Percentiles rank a stretch among this genome's conserved stretches.
Conservation (phyloP, 2,888 invertebrate species). For the Parnassius orleans region DNA sequence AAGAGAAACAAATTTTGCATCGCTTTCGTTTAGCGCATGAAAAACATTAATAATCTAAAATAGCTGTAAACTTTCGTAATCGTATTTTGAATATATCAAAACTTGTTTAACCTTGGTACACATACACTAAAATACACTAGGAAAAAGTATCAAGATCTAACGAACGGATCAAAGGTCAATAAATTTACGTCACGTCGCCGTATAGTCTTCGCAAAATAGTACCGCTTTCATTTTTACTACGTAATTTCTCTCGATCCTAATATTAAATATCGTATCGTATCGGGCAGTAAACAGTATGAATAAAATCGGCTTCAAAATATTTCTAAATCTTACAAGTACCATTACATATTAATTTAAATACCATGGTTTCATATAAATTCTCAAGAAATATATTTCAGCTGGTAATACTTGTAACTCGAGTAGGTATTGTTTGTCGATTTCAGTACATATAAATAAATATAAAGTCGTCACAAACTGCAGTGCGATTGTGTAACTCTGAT, state of each 20-base stretch:
- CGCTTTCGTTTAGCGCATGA: constrained; percentile 27
- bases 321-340: constrained; percentile 9
- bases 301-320: constrained; percentile 9
- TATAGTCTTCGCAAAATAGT: constrained; percentile 30
- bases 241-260: not conserved
- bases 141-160: constrained; percentile 53
- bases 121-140: constrained; percentile 64
- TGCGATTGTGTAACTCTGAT: no score
- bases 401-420: not conserved
- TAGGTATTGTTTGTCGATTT: not conserved
- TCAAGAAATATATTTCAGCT: not conserved
- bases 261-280: not conserved
- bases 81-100: not conserved
- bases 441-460: constrained; percentile 6
- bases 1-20: not conserved
- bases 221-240: constrained; percentile 21
- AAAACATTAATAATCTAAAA: constrained; percentile 20
- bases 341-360: not conserved
- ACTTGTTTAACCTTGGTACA: constrained; percentile 57
- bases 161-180: constrained; percentile 58
- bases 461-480: not conserved
- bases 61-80: constrained; percentile 1
- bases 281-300: constrained; percentile 18
- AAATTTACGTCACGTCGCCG: constrained; percentile 47
- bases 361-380: not conserved